Percentiles rank a stretch among this genome's conserved stretches.
These are phyloP conservation scores for Rhea pennata DNA, from an alignment of 2,113 vertebrate species.

Conservation along the genomic window DNA sequence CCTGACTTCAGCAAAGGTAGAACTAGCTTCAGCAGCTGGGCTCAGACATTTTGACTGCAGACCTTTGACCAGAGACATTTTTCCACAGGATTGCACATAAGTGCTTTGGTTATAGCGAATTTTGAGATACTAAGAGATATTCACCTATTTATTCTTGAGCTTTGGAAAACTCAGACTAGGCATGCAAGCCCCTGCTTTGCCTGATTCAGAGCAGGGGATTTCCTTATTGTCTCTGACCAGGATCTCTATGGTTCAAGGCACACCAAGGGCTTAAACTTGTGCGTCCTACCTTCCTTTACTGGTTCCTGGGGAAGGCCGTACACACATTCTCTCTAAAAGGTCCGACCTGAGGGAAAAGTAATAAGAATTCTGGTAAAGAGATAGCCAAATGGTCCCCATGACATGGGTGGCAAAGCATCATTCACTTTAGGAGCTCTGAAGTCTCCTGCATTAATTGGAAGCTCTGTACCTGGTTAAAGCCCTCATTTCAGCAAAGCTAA, in stretches of 20 bases:
- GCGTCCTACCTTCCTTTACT: background rate
- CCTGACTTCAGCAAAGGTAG: background rate
- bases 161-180: background rate
- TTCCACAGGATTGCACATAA: background rate
- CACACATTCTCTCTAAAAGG: background rate
- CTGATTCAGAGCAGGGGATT: background rate
- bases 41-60: background rate
- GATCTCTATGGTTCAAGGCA: background rate
- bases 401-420: background rate
- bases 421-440: background rate
- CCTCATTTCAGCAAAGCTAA: background rate
- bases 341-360: background rate
- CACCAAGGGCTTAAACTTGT: background rate
- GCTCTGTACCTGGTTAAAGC: background rate
- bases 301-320: background rate
- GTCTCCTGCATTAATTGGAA: rapidly evolving
- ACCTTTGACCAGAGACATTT: background rate
- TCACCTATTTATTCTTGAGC: background rate
- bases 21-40: background rate
- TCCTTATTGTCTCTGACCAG: background rate
- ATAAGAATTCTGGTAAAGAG: background rate
- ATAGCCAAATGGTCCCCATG: rapidly evolving
- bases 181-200: rapidly evolving
- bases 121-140: background rate
- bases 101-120: background rate